Evolutionary conservation across 2,888 invertebrate species (phyloP), one percentile per base, ranked within the genome.

Genomic region (Eilema griseolum): DNA sequence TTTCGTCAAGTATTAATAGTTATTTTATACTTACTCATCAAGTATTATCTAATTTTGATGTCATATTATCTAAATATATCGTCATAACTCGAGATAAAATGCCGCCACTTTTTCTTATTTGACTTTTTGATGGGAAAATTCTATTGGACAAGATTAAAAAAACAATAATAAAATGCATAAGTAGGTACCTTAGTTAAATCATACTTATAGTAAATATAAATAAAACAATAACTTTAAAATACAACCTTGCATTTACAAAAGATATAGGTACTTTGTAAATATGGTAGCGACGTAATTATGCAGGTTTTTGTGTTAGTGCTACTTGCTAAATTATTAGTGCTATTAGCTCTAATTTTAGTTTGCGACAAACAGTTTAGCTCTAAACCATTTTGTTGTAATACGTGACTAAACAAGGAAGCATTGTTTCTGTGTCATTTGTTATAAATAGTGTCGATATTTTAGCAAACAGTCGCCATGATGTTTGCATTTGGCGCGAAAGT

Each of bases 361-460:
- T 46, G 46, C 64, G 56, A 72, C 74, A 67, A 63, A 62, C 52
- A 37, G 16, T 41, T 61, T 26, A 68, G 46, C 63, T 74, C 74
- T 67, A 61, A 69, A 33, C 69, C 66, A 76, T 71, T 78, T 80
- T 78, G 74, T 77, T 81, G 73, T 67, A 79, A 72, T 69, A 72
- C 72, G 70, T 82, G 81, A 80, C 81, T 80, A 78, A 75, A 82
- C 81, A 68, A 81, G 81, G 81, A 81, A 81, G 83, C 72, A 68
- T 71, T 67, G 75, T 80, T 76, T 70, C 71, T 71, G 67, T 76
- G 81, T 73, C 71, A 72, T 63, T 72, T 66, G 73, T 52, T 75
- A 80, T 77, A 74, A 75, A 74, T 81, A 81, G 83, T 61, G 59
- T 70, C 52, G 72, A 72, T 69, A 72, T 70, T 80, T 71, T 66